Percentiles rank a stretch among this genome's conserved stretches.
Conservation (phyloP, 2,113 vertebrate species). For the Globicephala melas region DNA sequence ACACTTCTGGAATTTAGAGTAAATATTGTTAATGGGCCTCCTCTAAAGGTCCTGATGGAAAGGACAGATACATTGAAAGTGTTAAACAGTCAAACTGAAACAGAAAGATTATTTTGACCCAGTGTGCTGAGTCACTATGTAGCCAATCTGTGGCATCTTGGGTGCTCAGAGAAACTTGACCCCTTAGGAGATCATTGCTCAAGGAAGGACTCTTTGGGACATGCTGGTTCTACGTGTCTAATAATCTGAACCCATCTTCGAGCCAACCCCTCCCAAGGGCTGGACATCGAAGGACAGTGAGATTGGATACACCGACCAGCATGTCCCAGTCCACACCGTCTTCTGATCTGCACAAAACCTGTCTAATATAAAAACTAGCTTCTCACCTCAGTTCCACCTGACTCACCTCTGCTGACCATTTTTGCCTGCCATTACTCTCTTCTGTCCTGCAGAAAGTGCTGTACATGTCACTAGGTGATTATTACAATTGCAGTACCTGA, state of each 20-base stretch:
- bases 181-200: not conserved
- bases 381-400: not conserved
- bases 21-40: not conserved
- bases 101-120: not conserved
- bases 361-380: not conserved
- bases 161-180: not conserved
- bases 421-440: rapidly evolving
- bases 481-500: not conserved
- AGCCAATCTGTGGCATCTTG: not conserved
- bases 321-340: not conserved
- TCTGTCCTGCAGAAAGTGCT: not conserved
- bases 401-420: not conserved
- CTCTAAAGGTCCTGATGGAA: not conserved
- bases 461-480: too few species aligned
- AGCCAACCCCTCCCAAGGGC: not conserved
- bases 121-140: not conserved
- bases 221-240: not conserved
- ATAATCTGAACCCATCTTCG: not conserved
- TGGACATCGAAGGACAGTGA: not conserved
- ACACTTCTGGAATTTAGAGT: not conserved
- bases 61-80: not conserved
- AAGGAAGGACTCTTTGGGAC: not conserved
- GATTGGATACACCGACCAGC: not conserved
- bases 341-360: not conserved
- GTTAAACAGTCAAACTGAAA: not conserved